Percentiles rank a stretch among this genome's conserved stretches.
phyloP scores from a whole-genome alignment of 2,888 invertebrate genomes.

The Caenorhabditis drosophilae region DNA sequence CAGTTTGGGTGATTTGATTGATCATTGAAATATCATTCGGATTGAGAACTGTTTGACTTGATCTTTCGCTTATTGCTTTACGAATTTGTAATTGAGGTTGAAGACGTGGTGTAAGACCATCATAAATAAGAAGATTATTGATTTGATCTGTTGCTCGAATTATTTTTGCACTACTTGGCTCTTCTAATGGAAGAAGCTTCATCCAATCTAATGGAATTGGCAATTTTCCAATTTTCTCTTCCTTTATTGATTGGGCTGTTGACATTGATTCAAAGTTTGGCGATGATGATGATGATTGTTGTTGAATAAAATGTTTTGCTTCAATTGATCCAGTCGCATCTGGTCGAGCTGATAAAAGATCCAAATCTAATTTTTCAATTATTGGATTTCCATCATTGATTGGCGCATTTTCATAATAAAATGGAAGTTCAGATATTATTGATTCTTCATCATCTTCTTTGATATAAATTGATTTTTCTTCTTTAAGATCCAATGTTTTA shows the following conservation, averaged over 20 bases:
- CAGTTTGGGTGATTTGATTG: too few relatives aligned
- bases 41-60: too few relatives aligned
- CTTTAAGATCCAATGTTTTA: not conserved
- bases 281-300: too few relatives aligned
- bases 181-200: slow-evolving; percentile 26
- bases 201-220: slow-evolving; percentile 29
- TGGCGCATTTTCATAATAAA: slow-evolving; percentile 20
- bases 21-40: too few relatives aligned
- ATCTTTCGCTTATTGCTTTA: too few relatives aligned
- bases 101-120: too few relatives aligned
- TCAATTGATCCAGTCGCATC: not conserved
- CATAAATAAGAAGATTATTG: too few relatives aligned
- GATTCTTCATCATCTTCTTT: slow-evolving; percentile 33
- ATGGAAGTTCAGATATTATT: slow-evolving; percentile 14
- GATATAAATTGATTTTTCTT: slow-evolving; percentile 14
- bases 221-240: not conserved
- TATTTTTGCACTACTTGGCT: too few relatives aligned
- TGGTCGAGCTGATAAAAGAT: not conserved
- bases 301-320: too few relatives aligned
- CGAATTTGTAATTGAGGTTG: too few relatives aligned
- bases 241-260: not conserved
- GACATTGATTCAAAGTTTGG: not conserved
- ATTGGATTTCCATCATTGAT: slow-evolving; percentile 1
- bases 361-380: slow-evolving; percentile 32
- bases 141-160: too few relatives aligned